phyloP scores from a whole-genome alignment of 2,888 invertebrate species.

The Eupithecia tripunctaria region DNA sequence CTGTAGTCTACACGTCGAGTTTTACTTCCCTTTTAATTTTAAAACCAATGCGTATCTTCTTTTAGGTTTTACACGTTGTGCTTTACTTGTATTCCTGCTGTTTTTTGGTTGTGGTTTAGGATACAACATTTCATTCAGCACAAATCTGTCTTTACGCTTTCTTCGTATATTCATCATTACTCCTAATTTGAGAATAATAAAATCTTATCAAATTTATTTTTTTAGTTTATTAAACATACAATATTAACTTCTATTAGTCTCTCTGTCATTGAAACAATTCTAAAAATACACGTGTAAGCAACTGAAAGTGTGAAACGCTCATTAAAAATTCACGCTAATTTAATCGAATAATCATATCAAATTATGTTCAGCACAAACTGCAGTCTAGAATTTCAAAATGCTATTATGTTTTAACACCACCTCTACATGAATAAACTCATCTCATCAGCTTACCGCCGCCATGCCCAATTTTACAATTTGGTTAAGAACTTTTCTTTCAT shows the following conservation, averaged over 20 bases:
- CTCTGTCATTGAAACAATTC: background rate
- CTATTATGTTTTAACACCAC: background rate
- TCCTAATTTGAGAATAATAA: background rate
- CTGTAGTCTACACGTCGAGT: background rate
- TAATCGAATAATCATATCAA: conserved; percentile 13
- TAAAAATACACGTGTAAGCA: background rate
- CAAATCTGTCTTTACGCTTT: no score
- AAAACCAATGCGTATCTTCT: background rate
- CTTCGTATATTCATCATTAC: background rate
- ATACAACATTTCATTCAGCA: no score
- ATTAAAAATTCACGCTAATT: conserved; percentile 21
- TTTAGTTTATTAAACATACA: background rate
- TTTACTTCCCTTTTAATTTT: background rate
- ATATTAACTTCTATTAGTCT: background rate
- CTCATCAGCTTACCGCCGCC: no score
- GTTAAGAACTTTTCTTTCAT: no score
- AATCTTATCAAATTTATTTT: background rate
- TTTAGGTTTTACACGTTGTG: background rate
- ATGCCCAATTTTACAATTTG: no score
- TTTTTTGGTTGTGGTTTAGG: background rate
- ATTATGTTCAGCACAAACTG: background rate
- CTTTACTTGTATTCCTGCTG: background rate
- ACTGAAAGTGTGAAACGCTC: conserved; percentile 4
- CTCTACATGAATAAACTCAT: no score
- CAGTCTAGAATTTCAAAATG: background rate